Percentiles rank a stretch among this genome's conserved stretches.
phyloP scores from a whole-genome alignment of 2,888 invertebrate genomes.

The Stenchaetothrips biformis region DNA sequence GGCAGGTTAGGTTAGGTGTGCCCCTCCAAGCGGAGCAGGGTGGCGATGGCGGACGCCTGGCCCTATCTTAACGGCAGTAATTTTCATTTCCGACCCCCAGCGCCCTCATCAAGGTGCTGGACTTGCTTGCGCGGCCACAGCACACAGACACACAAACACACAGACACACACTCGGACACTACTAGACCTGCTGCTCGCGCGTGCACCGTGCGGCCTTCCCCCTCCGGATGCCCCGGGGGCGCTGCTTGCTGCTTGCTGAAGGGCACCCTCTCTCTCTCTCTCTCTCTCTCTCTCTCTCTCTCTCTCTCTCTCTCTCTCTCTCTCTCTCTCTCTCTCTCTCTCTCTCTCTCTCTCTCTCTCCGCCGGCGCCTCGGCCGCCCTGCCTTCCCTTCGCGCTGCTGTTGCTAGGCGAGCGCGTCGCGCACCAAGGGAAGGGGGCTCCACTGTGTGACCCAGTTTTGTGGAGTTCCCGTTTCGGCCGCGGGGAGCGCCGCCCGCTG shows the following conservation, averaged over 20 bases:
- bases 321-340: background rate
- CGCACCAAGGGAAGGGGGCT: background rate
- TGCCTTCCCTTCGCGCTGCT: background rate
- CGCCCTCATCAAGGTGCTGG: too few species aligned
- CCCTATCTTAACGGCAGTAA: too few species aligned
- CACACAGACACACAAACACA: background rate
- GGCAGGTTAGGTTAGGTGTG: too few species aligned
- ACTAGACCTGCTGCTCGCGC: background rate
- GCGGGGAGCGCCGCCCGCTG: background rate
- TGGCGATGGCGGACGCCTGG: too few species aligned
- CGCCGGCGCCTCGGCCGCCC: background rate
- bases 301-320: background rate
- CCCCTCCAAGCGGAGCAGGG: too few species aligned
- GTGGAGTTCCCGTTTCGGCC: conserved; percentile 17
- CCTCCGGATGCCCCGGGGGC: background rate
- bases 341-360: background rate
- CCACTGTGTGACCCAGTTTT: conserved; percentile 1
- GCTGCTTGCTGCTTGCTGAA: background rate
- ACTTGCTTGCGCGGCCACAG: too few species aligned
- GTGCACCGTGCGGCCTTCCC: background rate
- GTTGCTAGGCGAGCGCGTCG: background rate
- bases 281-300: background rate
- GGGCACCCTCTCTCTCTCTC: background rate
- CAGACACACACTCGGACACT: background rate
- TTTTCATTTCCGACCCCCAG: too few species aligned